Base-by-base conservation (phyloP, 2,113 vertebrate species). In the Oxyura jamaicensis region DNA sequence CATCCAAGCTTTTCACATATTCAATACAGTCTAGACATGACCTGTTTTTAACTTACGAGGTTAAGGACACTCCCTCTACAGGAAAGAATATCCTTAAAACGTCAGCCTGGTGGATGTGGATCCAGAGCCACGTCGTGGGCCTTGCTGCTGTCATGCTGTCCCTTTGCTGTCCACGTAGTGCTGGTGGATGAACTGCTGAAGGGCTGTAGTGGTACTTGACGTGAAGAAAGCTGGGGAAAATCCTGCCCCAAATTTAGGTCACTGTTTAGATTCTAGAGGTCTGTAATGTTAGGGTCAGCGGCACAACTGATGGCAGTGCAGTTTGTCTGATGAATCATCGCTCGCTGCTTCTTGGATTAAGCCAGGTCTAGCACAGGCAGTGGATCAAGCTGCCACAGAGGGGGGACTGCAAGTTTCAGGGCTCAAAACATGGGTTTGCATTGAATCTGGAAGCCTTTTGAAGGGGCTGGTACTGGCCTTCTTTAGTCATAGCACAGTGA, bases 1-100 rank as follows among this genome's bases (percentile, higher is more conserved):
- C 77, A 71, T 84, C 84, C 83, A 68, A 39, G 66, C 19, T 92
- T 83, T 88, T 69, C 56, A 33, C 16, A 22, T 25, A 25, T 89
- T 87, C 3, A 5, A 72, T 72, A 63, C 11, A 60, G 36, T n/a
- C 28, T 55, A 55, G 31, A 17, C n/a, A n/a, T 25, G n/a, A 23
- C 55, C 28, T 46, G 4, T 11, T 92, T 84, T 82, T 67, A 72
- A 59, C 19, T 63, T 55, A 1, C 46, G 31, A 21, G n/a, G 19
- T 25, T 66, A 35, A 74, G 53, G 50, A 42, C 18, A 6, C 7
- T 55, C 17, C 22, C 46, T 60, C 35, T 41, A 50, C 55, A 23
- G 68, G 55, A 60, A 63, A 10, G 0, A 1, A 2, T 63, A 4
- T 21, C 50, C 83, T 71, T 10, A 46, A 78, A 82, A 72, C 4